These are phyloP conservation scores for Rhinella marina DNA, from an alignment of 2,797 vertebrate genomes.

Conservation along the genomic window DNA sequence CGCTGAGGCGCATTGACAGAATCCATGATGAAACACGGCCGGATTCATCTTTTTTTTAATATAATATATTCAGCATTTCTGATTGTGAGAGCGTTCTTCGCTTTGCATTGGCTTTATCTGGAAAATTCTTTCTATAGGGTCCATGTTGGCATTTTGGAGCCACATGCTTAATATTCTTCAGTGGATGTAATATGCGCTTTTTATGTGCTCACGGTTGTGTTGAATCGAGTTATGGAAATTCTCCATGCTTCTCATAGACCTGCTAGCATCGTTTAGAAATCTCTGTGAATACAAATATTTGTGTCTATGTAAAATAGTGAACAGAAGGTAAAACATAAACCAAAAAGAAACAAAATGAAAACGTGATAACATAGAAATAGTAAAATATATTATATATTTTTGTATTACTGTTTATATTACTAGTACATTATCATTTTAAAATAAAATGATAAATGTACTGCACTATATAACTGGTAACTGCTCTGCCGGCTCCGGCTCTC, in stretches of 20 bases:
- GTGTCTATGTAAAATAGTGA: not conserved
- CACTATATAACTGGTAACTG: no score
- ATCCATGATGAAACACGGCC: slow-evolving; percentile 22
- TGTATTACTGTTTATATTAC: no score
- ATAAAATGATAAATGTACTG: no score
- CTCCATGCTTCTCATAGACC: not conserved
- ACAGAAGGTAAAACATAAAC: not conserved
- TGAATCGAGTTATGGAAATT: not conserved
- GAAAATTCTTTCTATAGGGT: not conserved
- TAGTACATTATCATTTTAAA: no score
- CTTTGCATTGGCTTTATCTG: slow-evolving; percentile 24
- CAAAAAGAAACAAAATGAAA: not conserved
- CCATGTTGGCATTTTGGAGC: not conserved
- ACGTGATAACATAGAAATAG: not conserved
- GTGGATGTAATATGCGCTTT: not conserved
- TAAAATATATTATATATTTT: no score
- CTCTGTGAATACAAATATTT: not conserved
- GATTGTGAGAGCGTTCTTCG: not conserved
- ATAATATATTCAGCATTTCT: not conserved
- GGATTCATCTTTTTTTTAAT: not conserved
- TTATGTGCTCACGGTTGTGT: not conserved
- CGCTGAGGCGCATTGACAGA: slow-evolving; percentile 32
- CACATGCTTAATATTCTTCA: not conserved
- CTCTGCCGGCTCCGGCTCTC: no score
- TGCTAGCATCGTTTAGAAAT: not conserved